Percentiles rank a stretch among this genome's conserved stretches.
Conservation (phyloP, 1,140 invertebrate genomes). For the Halictus rubicundus region DNA sequence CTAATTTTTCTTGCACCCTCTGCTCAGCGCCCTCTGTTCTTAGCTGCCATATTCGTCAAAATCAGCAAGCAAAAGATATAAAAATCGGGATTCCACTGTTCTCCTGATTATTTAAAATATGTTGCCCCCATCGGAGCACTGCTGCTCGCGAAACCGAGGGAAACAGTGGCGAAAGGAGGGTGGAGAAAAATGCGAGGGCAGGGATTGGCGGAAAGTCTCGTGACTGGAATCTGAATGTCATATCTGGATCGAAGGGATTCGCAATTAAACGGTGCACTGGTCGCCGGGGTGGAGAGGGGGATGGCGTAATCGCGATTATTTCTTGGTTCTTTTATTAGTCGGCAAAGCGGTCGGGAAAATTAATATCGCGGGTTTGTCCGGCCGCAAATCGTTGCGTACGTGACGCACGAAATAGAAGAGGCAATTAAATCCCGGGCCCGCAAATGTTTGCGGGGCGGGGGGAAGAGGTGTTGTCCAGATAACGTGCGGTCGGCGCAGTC, state of each 20-base stretch:
- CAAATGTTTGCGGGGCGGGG: slow-evolving; percentile 40
- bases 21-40: no score
- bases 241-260: background rate
- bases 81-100: no score
- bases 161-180: no score
- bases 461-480: slow-evolving; percentile 52
- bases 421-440: slow-evolving; percentile 43
- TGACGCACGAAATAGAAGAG: slow-evolving; percentile 50
- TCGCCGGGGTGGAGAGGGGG: no score
- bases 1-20: no score
- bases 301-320: slow-evolving; percentile 40
- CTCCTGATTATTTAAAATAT: no score
- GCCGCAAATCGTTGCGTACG: slow-evolving; percentile 50
- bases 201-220: background rate
- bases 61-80: no score
- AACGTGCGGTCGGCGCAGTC: slow-evolving; percentile 28
- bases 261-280: slow-evolving; percentile 27
- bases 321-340: slow-evolving; percentile 39
- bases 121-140: no score
- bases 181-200: background rate
- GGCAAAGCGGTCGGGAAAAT: slow-evolving; percentile 32
- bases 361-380: slow-evolving; percentile 38
- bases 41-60: no score
- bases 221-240: background rate
- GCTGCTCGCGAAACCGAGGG: no score